Base-by-base conservation (phyloP, 2,888 invertebrate genomes). In the Oegoconia quadripuncta region DNA sequence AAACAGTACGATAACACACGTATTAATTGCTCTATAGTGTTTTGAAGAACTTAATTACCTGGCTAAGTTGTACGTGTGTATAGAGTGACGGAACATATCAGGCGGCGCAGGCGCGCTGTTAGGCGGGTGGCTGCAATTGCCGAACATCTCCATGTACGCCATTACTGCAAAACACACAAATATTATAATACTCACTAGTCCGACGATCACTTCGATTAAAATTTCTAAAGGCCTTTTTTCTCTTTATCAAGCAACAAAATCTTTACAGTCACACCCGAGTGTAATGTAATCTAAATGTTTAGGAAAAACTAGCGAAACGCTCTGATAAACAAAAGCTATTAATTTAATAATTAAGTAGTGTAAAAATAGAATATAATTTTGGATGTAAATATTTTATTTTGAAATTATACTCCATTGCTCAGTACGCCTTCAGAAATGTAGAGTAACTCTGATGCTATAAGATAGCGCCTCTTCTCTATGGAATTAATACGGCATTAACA, bases 81-180 rank as follows among this genome's bases (percentile, higher is more conserved):
- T 92, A 3, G 97, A 97, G 77, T 96, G 96, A 33, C 96, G 90
- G 75, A 95, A 91, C 76, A 95, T 93, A 60, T 95, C 95, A 39
- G 91, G 90, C 29, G 91, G 90, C 39, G 91, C 91, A 52, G 91
- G 92, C 6, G 74, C 71, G 41, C 57, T 75, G 50, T 73, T 74
- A 45, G 92, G 91, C 49, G 91, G 90, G 64, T 95, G 95, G 52
- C 94, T 93, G 87, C 96, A 96, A 76, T 94, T 94, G 14, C 95
- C 95, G 66, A 96, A 95, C 92, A 97, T 96, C 88, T 97, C 96
- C 97, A 97, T 97, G 79, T 97, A 97, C 49, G 96, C 96, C 93
- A 96, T 95, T 66, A 97, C 97, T 96, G 90, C 55, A 89, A 51
- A 72, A 18, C 26, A 41, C 17, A 33, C 8, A 15, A 14, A 29